phyloP scores from a whole-genome alignment of 2,113 vertebrate species.

The Piprites chloris region DNA sequence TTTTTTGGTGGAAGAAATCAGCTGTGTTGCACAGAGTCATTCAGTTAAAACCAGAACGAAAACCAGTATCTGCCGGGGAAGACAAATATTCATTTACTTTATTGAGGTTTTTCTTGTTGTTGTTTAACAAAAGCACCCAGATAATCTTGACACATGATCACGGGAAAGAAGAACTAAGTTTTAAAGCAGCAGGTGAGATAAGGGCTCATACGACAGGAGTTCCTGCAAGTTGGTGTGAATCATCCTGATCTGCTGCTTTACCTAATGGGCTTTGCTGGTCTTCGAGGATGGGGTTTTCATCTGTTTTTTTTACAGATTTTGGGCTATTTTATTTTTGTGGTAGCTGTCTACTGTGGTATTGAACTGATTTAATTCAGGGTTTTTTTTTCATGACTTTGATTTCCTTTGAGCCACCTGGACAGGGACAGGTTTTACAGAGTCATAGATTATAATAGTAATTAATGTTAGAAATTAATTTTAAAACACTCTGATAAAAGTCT shows the following conservation, averaged over 20 bases:
- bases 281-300: not conserved
- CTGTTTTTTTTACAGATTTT: not conserved
- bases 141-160: not conserved
- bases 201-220: not conserved
- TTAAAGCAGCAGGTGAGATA: not conserved
- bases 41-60: not conserved
- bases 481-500: not conserved
- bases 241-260: not conserved
- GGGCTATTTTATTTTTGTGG: not conserved
- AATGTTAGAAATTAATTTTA: not conserved
- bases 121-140: not conserved
- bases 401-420: not conserved
- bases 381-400: not conserved
- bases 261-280: not conserved
- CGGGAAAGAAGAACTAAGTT: not conserved
- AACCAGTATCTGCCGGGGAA: not conserved
- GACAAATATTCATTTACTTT: not conserved
- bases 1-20: not conserved
- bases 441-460: not conserved
- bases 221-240: not conserved
- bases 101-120: not conserved
- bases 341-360: not conserved
- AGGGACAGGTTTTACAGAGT: not conserved
- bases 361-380: not conserved
- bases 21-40: not conserved